Base-by-base conservation (phyloP, 2,113 vertebrate genomes). In the Nymphicus hollandicus region DNA sequence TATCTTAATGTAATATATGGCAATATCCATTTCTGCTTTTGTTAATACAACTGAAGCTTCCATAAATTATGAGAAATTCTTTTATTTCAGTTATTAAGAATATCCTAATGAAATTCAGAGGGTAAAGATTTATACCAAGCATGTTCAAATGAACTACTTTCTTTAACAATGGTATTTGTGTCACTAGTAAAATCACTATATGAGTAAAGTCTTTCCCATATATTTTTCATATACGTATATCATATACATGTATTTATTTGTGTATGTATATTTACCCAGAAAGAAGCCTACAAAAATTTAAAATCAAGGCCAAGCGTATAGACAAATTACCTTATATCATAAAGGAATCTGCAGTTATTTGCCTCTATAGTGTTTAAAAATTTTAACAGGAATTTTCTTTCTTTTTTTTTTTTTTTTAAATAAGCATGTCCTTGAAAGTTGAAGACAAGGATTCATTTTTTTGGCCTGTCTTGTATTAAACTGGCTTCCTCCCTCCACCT, bases 401-500 rank as follows among this genome's bases (percentile, higher is more conserved):
- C 68, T 89, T 96, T 58, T 25, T 25, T 84, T 69, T 74, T 10
- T 89, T 89, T 93, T 71, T 89, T 96, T 56, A 66, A 84, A 93
- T 77, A 93, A 97, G 60, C 53, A 72, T 24, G 63, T 56, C 44
- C 44, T 95, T 94, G 39, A n/a, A 93, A 86, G 70, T 95, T 97
- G 94, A 94, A 96, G 76, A 81, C 64, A 53, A 96, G 53, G 44
- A 96, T 87, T 97, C 43, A 71, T 10, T 69, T 81, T 50, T 63
- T 81, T 76, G 55, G 46, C 37, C 78, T 95, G 53, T 65, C 49
- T 88, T 81, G 44, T 89, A 63, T 97, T 96, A 91, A 97, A 97
- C 76, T 55, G 82, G 27, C 25, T 69, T 56, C 63, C 27, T 66
- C 46, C 71, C 46, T 72, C 84, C 66, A 68, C 69, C 72, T 95